phyloP scores from a whole-genome alignment of 2,113 vertebrate species.

The Microtus ochrogaster region DNA sequence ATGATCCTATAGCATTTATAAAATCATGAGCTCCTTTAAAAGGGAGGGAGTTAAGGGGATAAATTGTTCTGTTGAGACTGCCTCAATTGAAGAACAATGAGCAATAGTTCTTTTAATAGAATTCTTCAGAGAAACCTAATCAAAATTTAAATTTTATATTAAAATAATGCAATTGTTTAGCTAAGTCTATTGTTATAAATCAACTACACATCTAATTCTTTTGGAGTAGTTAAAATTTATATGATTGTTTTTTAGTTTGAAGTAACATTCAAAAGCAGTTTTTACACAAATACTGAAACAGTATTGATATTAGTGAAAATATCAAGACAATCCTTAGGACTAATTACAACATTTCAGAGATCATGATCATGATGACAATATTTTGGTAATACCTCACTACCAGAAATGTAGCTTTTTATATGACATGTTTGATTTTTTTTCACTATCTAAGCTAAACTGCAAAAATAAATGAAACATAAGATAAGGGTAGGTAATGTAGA shows the following conservation, averaged over 20 bases:
- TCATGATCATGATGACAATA: neutral
- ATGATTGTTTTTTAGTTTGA: slow-evolving; percentile 30
- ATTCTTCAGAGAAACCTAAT: slow-evolving; percentile 27
- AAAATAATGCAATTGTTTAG: slow-evolving; percentile 10
- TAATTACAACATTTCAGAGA: slow-evolving; percentile 40
- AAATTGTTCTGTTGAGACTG: slow-evolving; percentile 40
- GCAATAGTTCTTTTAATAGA: neutral
- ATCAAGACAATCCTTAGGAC: neutral
- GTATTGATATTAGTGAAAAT: slow-evolving; percentile 31
- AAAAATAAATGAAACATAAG: slow-evolving; percentile 8
- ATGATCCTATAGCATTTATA: neutral
- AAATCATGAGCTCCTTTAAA: slow-evolving; percentile 23
- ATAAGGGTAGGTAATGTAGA: neutral
- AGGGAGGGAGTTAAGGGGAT: neutral
- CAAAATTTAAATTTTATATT: slow-evolving; percentile 26
- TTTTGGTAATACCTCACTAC: neutral
- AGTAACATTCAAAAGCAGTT: neutral
- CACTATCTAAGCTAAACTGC: slow-evolving; percentile 17
- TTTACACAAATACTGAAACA: slow-evolving; percentile 46
- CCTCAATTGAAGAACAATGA: neutral
- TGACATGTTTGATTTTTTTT: neutral
- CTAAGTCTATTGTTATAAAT: neutral
- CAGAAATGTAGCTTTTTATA: neutral
- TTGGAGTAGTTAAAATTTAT: neutral
- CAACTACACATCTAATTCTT: neutral